A percentile compares a stretch with the other conserved stretches of the same genome.
Conservation (phyloP, 2,797 vertebrate species). For the Sebastolobus alascanus region DNA sequence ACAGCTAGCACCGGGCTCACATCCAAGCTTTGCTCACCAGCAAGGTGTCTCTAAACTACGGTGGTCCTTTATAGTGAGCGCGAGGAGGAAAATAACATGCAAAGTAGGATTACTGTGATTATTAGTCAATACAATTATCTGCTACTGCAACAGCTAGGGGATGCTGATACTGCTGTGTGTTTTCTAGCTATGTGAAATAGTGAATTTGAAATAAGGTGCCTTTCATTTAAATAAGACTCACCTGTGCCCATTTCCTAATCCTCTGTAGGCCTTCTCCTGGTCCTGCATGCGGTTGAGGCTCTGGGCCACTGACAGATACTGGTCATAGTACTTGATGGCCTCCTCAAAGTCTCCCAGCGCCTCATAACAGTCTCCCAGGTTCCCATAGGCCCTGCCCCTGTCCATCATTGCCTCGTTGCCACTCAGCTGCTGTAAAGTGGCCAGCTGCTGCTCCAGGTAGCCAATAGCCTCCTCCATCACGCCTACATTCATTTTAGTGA, state of each 20-base stretch:
- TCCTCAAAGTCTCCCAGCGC: slow-evolving; percentile 97
- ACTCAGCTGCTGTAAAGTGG: slow-evolving; percentile 96
- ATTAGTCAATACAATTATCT: slow-evolving; percentile 57
- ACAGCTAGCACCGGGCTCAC: slow-evolving; percentile 53
- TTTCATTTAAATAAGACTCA: slow-evolving; percentile 46
- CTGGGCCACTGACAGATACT: slow-evolving; percentile 96
- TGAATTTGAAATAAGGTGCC: slow-evolving; percentile 13
- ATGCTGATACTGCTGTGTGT: slow-evolving; percentile 31
- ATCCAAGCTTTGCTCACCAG: slow-evolving; percentile 44
- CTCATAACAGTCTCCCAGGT: slow-evolving; percentile 97
- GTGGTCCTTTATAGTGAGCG: slow-evolving; percentile 56
- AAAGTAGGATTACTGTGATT: slow-evolving; percentile 62
- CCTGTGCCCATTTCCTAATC: slow-evolving; percentile 94
- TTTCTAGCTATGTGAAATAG: slow-evolving; percentile 1
- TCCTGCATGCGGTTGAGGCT: slow-evolving; percentile 97
- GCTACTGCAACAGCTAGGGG: neutral
- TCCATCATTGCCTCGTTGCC: slow-evolving; percentile 94
- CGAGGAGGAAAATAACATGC: slow-evolving; percentile 51
- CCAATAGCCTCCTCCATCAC: slow-evolving; percentile 98
- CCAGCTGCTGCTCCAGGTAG: slow-evolving; percentile 97
- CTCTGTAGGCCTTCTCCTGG: slow-evolving; percentile 97
- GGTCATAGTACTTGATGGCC: slow-evolving; percentile 97
- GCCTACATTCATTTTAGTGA: slow-evolving; percentile 99
- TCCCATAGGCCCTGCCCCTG: slow-evolving; percentile 95
- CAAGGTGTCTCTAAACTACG: slow-evolving; percentile 56